A percentile compares a stretch with the other conserved stretches of the same genome.
Evolutionary conservation across 1,140 invertebrate species (phyloP).

Genomic region (Macrotrachela quadricornifera): DNA sequence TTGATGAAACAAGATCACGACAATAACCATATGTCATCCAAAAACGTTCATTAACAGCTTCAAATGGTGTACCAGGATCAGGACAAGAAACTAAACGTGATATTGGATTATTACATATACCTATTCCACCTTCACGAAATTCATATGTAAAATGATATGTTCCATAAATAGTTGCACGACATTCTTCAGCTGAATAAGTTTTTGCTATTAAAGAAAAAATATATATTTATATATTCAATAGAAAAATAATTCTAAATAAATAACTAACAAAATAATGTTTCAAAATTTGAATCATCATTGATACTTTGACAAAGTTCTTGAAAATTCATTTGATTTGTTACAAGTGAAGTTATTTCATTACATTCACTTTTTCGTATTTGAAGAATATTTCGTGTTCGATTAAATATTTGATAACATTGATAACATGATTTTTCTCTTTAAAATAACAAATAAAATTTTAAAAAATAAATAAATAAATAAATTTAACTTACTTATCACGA

Average conservation of each 20-base stretch:
- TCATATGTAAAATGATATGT: constrained; percentile 8
- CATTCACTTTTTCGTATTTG: background rate
- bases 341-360: background rate
- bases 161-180: constrained; percentile 7
- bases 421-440: background rate
- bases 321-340: too few species aligned
- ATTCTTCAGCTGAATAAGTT: background rate
- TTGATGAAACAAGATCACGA: background rate
- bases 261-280: too few species aligned
- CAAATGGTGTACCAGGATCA: constrained; percentile 4
- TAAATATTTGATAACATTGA: background rate
- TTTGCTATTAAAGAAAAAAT: too few species aligned
- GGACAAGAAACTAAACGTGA: constrained; percentile 4
- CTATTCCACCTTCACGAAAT: constrained; percentile 1
- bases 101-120: constrained; percentile 4
- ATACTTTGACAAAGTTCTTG: too few species aligned
- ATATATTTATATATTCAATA: too few species aligned
- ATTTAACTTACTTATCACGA: too few species aligned
- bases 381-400: background rate
- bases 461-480: too few species aligned
- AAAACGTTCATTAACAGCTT: constrained; percentile 5
- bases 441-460: too few species aligned
- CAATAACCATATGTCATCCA: constrained; percentile 3
- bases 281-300: too few species aligned
- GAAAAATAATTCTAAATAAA: too few species aligned